Evolutionary conservation across 2,797 vertebrate genomes (phyloP).

Genomic region (Esox masquinongy): DNA sequence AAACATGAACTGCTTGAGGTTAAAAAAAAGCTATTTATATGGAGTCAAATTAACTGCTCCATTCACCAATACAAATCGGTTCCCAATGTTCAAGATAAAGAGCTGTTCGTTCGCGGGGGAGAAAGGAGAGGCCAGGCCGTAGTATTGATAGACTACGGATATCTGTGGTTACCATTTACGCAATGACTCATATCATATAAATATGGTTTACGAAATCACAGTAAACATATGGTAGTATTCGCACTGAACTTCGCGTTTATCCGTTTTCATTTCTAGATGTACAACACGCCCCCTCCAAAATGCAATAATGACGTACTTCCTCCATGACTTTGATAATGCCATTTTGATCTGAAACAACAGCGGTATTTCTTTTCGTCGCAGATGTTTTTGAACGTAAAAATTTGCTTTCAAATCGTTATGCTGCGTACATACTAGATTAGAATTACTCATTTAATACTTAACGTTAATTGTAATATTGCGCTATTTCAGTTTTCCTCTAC

Average conservation of each 20-base stretch:
- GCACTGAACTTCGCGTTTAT: neutral
- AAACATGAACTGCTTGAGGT: too few relatives aligned
- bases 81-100: too few relatives aligned
- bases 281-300: neutral
- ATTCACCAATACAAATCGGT: too few relatives aligned
- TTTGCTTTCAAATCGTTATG: neutral
- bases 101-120: too few relatives aligned
- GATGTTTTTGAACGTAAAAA: constrained; percentile 20
- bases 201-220: neutral
- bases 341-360: constrained; percentile 58
- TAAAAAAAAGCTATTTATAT: too few relatives aligned
- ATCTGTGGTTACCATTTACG: neutral
- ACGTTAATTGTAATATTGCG: neutral
- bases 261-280: neutral
- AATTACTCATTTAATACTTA: neutral
- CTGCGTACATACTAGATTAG: neutral
- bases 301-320: constrained; percentile 69
- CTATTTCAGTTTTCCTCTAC: neutral
- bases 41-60: too few relatives aligned
- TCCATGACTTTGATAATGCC: constrained; percentile 51
- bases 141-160: neutral
- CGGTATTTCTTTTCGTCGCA: constrained; percentile 44
- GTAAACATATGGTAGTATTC: neutral
- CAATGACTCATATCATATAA: neutral
- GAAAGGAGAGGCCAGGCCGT: neutral